Evolutionary conservation across 2,113 vertebrate genomes (phyloP), one percentile per base, ranked within the genome.

Genomic region (Irena cyanogastra): DNA sequence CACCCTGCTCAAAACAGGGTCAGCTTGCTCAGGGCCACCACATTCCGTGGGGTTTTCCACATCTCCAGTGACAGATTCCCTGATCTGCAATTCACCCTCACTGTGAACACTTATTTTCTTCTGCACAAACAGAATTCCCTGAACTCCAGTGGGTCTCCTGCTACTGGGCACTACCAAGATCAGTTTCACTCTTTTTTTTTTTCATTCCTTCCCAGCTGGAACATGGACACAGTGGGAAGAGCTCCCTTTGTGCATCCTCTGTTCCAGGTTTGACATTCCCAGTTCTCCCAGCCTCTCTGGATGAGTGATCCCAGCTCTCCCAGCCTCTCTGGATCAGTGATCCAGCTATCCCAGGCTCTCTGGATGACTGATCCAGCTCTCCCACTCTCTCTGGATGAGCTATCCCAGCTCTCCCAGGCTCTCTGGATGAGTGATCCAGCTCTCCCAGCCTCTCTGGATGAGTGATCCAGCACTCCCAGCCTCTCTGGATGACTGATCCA

Each of bases 1-100:
- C 21, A 27, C 37, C 15, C 69, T 52, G 65, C 28, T 64, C 79
- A 31, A 20, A 45, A 68, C 23, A n/a, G 31, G 47, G 16, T 6
- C 54, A 57, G 52, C 45, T 3, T 65, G 52, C 72, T 53, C 52
- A 66, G 52, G 23, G 59, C 26, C 68, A 59, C 53, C 59, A 30
- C 2, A 0, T 28, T 35, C 27, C 3, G 2, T 0, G 26, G 33
- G n/a, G 26, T 66, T 89, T 91, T 47, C 23, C 41, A 44, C 57
- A 37, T 4, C 53, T 56, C 33, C 39, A 49, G 2, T 0, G 20
- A 56, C 3, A 63, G 42, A 72, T 50, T 27, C 44, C 65, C 28
- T 4, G 3, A 31, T 33, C 53, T 8, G 19, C 23, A 8, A 13
- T 7, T 42, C 47, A 41, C 27, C 7, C 12, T 24, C 49, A 24